These are phyloP conservation scores for Lutjanus erythropterus DNA, from an alignment of 2,113 vertebrate species.

Conservation along the genomic window DNA sequence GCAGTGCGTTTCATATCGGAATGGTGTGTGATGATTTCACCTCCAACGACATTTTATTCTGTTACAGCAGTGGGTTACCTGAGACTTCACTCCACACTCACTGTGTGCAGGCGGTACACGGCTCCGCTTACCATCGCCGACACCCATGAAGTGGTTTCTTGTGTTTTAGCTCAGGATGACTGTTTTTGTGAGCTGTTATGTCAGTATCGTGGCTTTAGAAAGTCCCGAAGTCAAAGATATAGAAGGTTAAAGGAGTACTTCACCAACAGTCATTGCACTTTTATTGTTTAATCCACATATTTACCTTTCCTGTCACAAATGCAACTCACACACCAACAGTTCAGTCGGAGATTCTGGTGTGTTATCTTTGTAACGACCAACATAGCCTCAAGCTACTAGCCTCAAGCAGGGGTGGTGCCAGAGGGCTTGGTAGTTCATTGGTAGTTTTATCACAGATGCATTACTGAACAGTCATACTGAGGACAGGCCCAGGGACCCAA, in stretches of 20 bases:
- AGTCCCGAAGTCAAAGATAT: background rate
- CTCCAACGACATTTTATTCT: slow-evolving; percentile 2
- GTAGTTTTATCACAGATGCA: background rate
- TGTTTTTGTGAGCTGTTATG: background rate
- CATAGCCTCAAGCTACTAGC: background rate
- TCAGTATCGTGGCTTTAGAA: background rate
- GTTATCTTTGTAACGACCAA: too few species aligned
- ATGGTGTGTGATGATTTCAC: slow-evolving; percentile 24
- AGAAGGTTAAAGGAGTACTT: background rate
- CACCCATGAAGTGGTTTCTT: slow-evolving; percentile 58
- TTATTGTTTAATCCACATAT: background rate
- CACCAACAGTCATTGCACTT: background rate
- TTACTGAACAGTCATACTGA: background rate
- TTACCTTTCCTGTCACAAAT: background rate
- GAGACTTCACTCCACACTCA: slow-evolving; percentile 22
- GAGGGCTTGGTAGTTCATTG: background rate
- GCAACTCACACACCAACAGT: background rate
- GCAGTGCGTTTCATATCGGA: slow-evolving; percentile 23
- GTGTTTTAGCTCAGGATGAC: slow-evolving; percentile 33
- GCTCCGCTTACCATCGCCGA: slow-evolving; percentile 12
- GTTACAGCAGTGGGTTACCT: slow-evolving; percentile 9
- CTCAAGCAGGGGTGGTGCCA: background rate
- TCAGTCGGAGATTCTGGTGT: background rate
- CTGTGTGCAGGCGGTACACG: background rate
- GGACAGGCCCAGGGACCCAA: background rate